Evolutionary conservation across 1,140 invertebrate species (phyloP).

Genomic region (Philaenus spumarius): DNA sequence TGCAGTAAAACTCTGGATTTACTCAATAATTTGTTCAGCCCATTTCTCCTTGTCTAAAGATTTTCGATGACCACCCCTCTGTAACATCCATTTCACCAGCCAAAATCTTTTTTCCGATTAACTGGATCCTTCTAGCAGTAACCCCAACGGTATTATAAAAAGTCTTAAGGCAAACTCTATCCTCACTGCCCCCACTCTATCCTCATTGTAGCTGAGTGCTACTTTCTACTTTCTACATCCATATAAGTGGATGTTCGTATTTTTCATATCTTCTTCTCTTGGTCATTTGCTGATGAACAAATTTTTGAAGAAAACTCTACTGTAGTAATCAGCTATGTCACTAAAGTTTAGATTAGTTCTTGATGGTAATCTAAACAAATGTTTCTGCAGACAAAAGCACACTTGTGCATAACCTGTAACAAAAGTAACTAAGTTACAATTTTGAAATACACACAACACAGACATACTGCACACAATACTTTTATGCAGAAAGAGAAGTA

Average conservation of each 20-base stretch:
- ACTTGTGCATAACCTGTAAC: slow-evolving; percentile 8
- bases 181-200: neutral
- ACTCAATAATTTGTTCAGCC: slow-evolving; percentile 6
- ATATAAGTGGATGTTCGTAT: slow-evolving; percentile 6
- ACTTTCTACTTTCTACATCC: slow-evolving; percentile 1
- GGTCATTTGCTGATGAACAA: slow-evolving; percentile 10
- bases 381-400: slow-evolving; percentile 9
- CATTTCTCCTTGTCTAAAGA: slow-evolving; percentile 4
- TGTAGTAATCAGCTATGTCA: slow-evolving; percentile 10
- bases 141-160: slow-evolving; percentile 13
- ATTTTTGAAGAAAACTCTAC: slow-evolving; percentile 1
- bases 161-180: slow-evolving; percentile 4
- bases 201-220: neutral
- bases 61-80: slow-evolving; percentile 6
- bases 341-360: slow-evolving; percentile 9
- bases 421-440: no score
- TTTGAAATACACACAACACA: no score
- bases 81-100: neutral
- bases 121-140: slow-evolving; percentile 7
- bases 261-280: slow-evolving; percentile 10
- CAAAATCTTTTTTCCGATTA: slow-evolving; percentile 8
- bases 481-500: no score
- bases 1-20: slow-evolving; percentile 3
- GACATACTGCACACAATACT: no score
- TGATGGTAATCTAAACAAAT: no score